Evolutionary conservation across 2,113 vertebrate genomes (phyloP), one percentile per base, ranked within the genome.

Genomic region (Martes martes): DNA sequence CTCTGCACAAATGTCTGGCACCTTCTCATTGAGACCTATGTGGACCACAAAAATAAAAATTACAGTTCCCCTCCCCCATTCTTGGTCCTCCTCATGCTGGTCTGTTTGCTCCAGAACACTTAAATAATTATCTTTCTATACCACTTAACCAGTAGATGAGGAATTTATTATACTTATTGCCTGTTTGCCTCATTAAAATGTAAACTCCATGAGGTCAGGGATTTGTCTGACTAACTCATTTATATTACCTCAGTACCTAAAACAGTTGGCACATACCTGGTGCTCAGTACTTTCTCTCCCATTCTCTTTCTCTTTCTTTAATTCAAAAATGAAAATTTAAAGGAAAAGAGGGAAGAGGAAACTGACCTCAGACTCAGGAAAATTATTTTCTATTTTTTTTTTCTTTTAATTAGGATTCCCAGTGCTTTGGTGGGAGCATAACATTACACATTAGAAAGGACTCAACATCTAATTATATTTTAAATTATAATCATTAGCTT

Each of bases 351-450:
- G 42, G 18, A 83, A 39, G 16, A 67, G 9, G 23, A 83, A 83
- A 83, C 31, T 82, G 95, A 95, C 86, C 31, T 74, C 67, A 71
- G 50, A 89, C 31, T 92, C 61, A 87, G 13, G 59, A 96, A 96
- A 92, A 94, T 83, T 71, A 81, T 97, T 90, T 94, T 95, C 73
- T 96, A 84, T 93, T 94, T 96, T 84, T 39, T 39, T 71, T 73
- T 76, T 7, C 82, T 90, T 95, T 94, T 93, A 97, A 84, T 95
- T 96, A 67, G 19, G 84, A 73, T 83, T 92, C n/a, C 65, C 59
- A 55, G 33, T 36, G 33, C 45, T 96, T 86, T 93, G 92, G 88
- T 16, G 50, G 63, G 39, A 94, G 4, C 36, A 57, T 91, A 94
- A 65, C 57, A 45, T 95, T 84, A 80, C 11, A 92, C 50, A 94